Percentiles rank a stretch among this genome's conserved stretches.
Evolutionary conservation across 2,113 vertebrate species (phyloP).

Genomic region (Pachycephala philippinensis): DNA sequence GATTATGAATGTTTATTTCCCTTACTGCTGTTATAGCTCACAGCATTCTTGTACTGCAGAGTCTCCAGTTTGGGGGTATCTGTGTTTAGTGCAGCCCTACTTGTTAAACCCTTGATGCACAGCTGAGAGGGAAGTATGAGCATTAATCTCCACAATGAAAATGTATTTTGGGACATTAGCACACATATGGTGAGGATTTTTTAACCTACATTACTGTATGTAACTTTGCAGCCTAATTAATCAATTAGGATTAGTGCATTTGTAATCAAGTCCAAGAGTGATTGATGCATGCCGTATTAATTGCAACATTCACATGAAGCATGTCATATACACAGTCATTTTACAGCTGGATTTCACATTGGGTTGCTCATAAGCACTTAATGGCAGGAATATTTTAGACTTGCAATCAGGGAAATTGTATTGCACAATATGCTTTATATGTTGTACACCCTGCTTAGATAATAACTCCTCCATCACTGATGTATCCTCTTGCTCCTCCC

Average conservation of each 20-base stretch:
- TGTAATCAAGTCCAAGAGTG: conserved; percentile 55
- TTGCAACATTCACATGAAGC: conserved; percentile 41
- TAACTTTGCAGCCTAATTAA: conserved; percentile 55
- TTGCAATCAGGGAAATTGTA: conserved; percentile 61
- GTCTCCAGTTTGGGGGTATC: neutral
- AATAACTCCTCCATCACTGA: neutral
- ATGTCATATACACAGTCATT: conserved; percentile 34
- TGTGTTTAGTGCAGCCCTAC: neutral
- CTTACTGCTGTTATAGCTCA: neutral
- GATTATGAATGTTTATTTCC: neutral
- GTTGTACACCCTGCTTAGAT: neutral
- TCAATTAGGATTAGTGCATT: conserved; percentile 53
- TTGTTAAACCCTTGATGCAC: neutral
- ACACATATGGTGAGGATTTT: conserved; percentile 21
- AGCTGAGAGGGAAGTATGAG: neutral
- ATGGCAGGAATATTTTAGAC: conserved; percentile 43
- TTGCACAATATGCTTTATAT: conserved; percentile 55
- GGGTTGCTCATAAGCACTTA: conserved; percentile 45
- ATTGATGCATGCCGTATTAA: conserved; percentile 58
- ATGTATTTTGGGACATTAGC: conserved; percentile 11
- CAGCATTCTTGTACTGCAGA: neutral
- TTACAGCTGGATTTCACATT: conserved; percentile 57
- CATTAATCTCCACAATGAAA: conserved; percentile 14
- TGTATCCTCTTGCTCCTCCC: conserved; percentile 22
- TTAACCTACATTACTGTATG: conserved; percentile 12